A percentile compares a stretch with the other conserved stretches of the same genome.
Conservation (phyloP, 2,113 vertebrate genomes). For the Polyodon spathula region DNA sequence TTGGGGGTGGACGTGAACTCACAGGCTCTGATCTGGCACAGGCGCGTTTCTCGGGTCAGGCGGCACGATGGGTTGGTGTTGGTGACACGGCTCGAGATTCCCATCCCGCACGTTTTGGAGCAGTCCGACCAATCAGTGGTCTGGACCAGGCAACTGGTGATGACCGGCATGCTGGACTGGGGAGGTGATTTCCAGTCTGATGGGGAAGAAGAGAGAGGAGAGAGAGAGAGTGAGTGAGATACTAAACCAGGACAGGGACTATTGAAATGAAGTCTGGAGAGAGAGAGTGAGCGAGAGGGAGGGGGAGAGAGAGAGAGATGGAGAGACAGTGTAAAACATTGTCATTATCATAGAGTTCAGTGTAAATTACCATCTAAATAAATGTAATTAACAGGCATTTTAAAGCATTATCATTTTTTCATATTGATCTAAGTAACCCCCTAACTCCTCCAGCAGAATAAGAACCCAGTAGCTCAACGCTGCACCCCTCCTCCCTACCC, state of each 20-base stretch:
- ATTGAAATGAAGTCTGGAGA: too few relatives aligned
- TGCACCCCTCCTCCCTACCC: slow-evolving; percentile 38
- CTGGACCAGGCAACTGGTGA: slow-evolving; percentile 43
- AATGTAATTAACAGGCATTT: too few relatives aligned
- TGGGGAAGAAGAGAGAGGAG: neutral
- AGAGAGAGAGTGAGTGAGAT: too few relatives aligned
- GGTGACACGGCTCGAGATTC: slow-evolving; percentile 55
- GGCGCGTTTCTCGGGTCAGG: slow-evolving; percentile 45
- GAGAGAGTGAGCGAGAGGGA: neutral
- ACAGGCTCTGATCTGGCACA: slow-evolving; percentile 50
- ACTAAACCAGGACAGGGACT: too few relatives aligned
- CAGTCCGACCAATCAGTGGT: slow-evolving; percentile 54
- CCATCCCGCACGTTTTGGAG: slow-evolving; percentile 55
- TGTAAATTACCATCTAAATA: too few relatives aligned
- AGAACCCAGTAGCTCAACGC: too few relatives aligned
- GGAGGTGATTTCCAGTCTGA: slow-evolving; percentile 36
- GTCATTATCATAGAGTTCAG: too few relatives aligned
- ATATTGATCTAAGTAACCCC: too few relatives aligned
- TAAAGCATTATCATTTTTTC: too few relatives aligned
- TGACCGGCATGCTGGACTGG: slow-evolving; percentile 12
- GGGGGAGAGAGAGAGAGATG: neutral
- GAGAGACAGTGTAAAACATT: neutral
- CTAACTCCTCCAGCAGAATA: too few relatives aligned
- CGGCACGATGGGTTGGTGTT: slow-evolving; percentile 49
- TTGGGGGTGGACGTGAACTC: slow-evolving; percentile 15